Conservation (phyloP, 2,888 invertebrate genomes). For the Spisula subtruncata region DNA sequence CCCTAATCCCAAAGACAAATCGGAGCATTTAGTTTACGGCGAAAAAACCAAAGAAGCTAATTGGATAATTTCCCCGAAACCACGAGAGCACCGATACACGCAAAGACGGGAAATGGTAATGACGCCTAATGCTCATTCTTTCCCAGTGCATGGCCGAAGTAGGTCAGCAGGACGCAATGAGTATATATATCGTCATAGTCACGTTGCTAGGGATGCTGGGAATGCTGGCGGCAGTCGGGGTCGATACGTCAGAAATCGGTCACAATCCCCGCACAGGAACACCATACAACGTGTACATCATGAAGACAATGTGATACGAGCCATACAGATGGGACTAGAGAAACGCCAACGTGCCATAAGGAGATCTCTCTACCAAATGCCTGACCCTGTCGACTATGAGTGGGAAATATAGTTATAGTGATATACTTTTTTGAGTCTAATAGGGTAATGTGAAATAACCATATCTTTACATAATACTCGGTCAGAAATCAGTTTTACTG, state of each 20-base stretch:
- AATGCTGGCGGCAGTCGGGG: conserved; percentile 58
- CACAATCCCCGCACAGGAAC: conserved; percentile 74
- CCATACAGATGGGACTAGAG: conserved; percentile 80
- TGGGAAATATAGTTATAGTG: conserved; percentile 74
- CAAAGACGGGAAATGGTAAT: conserved; percentile 45
- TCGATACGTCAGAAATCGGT: conserved; percentile 74
- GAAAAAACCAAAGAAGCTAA: conserved; percentile 54
- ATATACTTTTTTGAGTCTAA: too few relatives aligned
- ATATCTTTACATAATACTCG: neutral
- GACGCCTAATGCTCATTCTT: conserved; percentile 37
- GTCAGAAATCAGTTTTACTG: neutral
- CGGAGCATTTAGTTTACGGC: conserved; percentile 66
- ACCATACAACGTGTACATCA: conserved; percentile 64
- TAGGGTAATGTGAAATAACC: neutral
- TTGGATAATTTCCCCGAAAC: conserved; percentile 68
- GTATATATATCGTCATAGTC: conserved; percentile 9
- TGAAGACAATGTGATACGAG: conserved; percentile 78
- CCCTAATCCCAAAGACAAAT: conserved; percentile 33
- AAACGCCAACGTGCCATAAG: conserved; percentile 78
- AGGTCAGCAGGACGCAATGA: conserved; percentile 53
- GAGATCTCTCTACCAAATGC: conserved; percentile 78
- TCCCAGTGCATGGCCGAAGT: conserved; percentile 57
- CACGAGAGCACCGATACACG: conserved; percentile 60
- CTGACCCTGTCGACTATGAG: conserved; percentile 75
- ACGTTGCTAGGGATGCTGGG: conserved; percentile 14